Conservation (phyloP, 2,113 vertebrate genomes). For the Malurus cyaneus region DNA sequence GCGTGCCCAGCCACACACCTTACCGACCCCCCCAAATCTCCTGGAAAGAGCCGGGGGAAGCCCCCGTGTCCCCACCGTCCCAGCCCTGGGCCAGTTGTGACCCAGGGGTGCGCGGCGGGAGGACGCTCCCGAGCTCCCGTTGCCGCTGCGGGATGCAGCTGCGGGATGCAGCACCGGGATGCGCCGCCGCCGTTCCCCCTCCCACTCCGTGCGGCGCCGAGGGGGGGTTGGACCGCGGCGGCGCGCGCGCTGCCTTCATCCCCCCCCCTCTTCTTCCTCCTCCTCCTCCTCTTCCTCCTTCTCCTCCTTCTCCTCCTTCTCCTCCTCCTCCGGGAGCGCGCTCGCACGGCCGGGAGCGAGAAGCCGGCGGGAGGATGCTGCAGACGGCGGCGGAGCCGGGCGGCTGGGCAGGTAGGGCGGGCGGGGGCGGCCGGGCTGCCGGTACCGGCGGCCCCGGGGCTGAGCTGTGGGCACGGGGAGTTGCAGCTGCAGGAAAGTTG, state of each 20-base stretch:
- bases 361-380: slow-evolving; percentile 36
- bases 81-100: too few relatives aligned
- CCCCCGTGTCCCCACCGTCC: not conserved
- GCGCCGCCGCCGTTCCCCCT: not conserved
- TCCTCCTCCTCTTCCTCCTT: not conserved
- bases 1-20: not conserved
- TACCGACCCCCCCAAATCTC: not conserved
- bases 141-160: not conserved
- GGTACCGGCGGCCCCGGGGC: not conserved
- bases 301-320: not conserved
- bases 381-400: slow-evolving; percentile 37
- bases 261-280: not conserved
- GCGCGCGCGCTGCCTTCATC: slow-evolving; percentile 30
- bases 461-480: not conserved
- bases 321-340: slow-evolving; percentile 29
- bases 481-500: not conserved
- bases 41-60: not conserved
- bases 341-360: slow-evolving; percentile 44
- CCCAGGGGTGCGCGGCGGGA: not conserved
- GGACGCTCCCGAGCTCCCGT: not conserved
- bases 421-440: not conserved
- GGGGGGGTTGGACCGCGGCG: not conserved
- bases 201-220: not conserved
- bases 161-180: not conserved
- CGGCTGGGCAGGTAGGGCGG: slow-evolving; percentile 15